These are phyloP conservation scores for Atta colombica DNA, from an alignment of 1,140 invertebrate genomes.

Conservation along the genomic window DNA sequence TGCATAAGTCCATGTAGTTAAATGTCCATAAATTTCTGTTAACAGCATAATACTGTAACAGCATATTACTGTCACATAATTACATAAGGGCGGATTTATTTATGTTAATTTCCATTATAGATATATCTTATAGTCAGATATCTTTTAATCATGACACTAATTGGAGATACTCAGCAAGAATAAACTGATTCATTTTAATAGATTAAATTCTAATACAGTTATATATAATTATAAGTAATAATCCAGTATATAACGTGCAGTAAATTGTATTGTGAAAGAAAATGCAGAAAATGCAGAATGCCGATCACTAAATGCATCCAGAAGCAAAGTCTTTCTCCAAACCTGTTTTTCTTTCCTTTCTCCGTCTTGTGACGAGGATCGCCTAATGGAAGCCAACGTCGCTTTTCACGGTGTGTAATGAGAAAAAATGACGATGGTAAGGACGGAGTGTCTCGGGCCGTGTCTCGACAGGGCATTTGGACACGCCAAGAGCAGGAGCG, in stretches of 20 bases:
- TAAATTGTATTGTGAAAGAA: neutral
- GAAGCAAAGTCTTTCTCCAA: constrained; percentile 11
- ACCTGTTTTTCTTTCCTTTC: constrained; percentile 39
- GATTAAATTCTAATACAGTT: neutral
- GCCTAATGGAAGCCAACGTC: constrained; percentile 52
- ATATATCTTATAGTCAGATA: neutral
- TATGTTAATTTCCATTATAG: neutral
- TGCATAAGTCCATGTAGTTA: constrained; percentile 14
- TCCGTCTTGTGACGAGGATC: constrained; percentile 1
- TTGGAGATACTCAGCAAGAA: neutral
- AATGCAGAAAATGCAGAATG: constrained; percentile 46
- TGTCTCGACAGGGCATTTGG: constrained; percentile 40
- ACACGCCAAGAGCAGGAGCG: constrained; percentile 55
- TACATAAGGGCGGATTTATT: neutral
- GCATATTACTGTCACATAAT: neutral
- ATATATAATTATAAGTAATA: too few relatives aligned
- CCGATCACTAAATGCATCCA: neutral
- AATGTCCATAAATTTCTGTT: constrained; percentile 24
- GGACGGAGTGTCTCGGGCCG: constrained; percentile 15
- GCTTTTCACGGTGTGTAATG: constrained; percentile 60
- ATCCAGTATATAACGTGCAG: neutral
- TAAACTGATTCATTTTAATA: neutral
- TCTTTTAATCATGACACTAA: neutral
- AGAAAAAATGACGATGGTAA: constrained; percentile 47
- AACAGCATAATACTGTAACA: neutral